Evolutionary conservation across 2,113 vertebrate genomes (phyloP), one percentile per base, ranked within the genome.

Genomic region (Hemiprocne comata): DNA sequence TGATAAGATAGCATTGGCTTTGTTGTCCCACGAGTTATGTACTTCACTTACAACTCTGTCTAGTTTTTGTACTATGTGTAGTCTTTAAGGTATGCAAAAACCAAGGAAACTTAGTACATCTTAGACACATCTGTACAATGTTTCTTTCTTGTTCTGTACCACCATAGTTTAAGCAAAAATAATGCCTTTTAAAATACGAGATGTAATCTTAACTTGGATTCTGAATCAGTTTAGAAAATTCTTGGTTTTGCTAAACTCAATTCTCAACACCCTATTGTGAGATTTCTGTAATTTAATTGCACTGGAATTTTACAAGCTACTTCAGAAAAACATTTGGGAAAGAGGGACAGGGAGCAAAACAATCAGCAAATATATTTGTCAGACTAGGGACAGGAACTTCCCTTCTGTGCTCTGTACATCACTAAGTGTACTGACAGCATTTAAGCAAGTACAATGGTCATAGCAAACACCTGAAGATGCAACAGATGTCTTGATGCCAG

Each of bases 381-480:
- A 89, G 34, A 40, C n/a, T 28, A 64, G 48, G 23, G 57, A 26
- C 3, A 13, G 83, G 31, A 78, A 69, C 19, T 57, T 79, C 6
- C 15, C 7, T 87, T 55, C n/a, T 64, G 48, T 73, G 73, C 58
- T 89, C 82, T 58, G 44, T 65, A 84, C 21, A 57, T 38, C 2
- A 4, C 42, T 36, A 16, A 25, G 26, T 0, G 0, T 29, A 36
- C 2, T 36, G 60, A 54, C 51, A 34, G 38, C 48, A 36, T 18
- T 67, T 20, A 58, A 33, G 24, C 36, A 57, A 1, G 6, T 24
- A 23, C 36, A 44, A 7, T 7, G 60, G 28, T 50, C 55, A 70
- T 1, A 40, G 42, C 29, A 60, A 83, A 48, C 34, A 23, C 13
- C 29, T 0, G 25, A 78, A 83, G 24, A 75, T 51, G 34, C 40